phyloP scores from a whole-genome alignment of 1,140 invertebrate species.

The Wasmannia auropunctata region DNA sequence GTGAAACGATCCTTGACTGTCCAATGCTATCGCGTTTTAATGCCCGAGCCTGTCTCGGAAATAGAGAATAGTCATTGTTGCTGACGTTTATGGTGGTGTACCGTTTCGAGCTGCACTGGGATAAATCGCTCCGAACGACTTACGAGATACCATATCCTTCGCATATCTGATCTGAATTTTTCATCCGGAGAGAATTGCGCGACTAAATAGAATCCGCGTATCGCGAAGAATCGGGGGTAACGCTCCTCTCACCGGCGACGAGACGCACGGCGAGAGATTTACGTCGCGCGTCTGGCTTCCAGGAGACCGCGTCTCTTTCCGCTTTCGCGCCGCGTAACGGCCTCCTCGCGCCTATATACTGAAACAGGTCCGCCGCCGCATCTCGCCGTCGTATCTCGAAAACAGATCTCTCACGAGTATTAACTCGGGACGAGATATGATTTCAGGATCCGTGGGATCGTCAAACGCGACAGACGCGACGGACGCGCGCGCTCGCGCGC shows the following conservation, averaged over 20 bases:
- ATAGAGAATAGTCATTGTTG: conserved; percentile 21
- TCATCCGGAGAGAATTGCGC: neutral
- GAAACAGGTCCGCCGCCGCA: neutral
- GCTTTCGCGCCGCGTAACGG: conserved; percentile 3
- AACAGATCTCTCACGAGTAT: conserved; percentile 41
- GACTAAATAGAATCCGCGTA: neutral
- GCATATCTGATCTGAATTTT: neutral
- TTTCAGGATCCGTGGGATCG: conserved; percentile 42
- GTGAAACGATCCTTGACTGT: conserved; percentile 26
- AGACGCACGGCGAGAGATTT: conserved; percentile 6
- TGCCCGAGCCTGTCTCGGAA: neutral
- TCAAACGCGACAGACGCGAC: conserved; percentile 9
- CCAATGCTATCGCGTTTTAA: conserved; percentile 1
- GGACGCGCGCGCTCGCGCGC: neutral
- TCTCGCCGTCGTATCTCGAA: conserved; percentile 1
- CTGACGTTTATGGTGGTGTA: neutral
- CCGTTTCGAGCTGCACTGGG: neutral
- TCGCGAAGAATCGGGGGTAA: neutral
- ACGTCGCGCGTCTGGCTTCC: neutral
- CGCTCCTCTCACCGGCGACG: neutral
- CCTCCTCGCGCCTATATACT: conserved; percentile 18
- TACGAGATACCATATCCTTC: neutral
- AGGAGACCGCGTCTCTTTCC: neutral
- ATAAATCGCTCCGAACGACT: neutral
- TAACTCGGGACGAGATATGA: conserved; percentile 42